Percentiles rank a stretch among this genome's conserved stretches.
These are phyloP conservation scores for Cantharis rustica DNA, from an alignment of 2,888 invertebrate species.

Conservation along the genomic window DNA sequence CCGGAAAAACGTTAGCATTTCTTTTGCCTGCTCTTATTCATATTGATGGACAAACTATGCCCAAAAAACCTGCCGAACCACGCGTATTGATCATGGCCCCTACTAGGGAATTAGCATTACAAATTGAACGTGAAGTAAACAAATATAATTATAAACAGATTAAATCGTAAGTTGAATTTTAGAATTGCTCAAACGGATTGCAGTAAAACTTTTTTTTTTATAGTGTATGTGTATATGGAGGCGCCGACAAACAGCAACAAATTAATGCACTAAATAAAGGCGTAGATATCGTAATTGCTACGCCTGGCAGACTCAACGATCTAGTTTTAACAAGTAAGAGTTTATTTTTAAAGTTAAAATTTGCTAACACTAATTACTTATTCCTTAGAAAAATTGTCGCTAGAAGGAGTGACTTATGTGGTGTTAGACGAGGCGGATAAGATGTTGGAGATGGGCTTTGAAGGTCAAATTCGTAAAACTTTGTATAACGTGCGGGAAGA, in stretches of 20 bases:
- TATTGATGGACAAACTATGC: slow-evolving; percentile 82
- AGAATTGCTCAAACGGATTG: not conserved
- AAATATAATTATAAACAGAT: slow-evolving; percentile 91
- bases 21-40: slow-evolving; percentile 91
- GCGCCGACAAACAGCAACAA: slow-evolving; percentile 81
- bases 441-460: slow-evolving; percentile 88
- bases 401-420: slow-evolving; percentile 82
- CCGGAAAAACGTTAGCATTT: slow-evolving; percentile 93
- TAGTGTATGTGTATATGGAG: slow-evolving; percentile 90
- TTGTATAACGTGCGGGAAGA: slow-evolving; percentile 83
- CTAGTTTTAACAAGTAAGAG: slow-evolving; percentile 66
- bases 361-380: not conserved
- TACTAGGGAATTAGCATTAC: slow-evolving; percentile 89
- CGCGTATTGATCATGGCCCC: slow-evolving; percentile 89
- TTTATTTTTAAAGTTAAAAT: not conserved
- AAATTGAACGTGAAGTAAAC: slow-evolving; percentile 88
- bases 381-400: slow-evolving; percentile 65
- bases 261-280: slow-evolving; percentile 74
- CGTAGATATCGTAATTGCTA: slow-evolving; percentile 95
- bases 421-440: slow-evolving; percentile 92
- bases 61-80: slow-evolving; percentile 78
- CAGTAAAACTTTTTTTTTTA: slow-evolving; percentile 26
- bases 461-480: slow-evolving; percentile 84
- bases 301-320: slow-evolving; percentile 92
- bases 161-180: slow-evolving; percentile 65